Evolutionary conservation across 2,888 invertebrate genomes (phyloP), one percentile per base, ranked within the genome.

Genomic region (Megalurothrips usitatus): DNA sequence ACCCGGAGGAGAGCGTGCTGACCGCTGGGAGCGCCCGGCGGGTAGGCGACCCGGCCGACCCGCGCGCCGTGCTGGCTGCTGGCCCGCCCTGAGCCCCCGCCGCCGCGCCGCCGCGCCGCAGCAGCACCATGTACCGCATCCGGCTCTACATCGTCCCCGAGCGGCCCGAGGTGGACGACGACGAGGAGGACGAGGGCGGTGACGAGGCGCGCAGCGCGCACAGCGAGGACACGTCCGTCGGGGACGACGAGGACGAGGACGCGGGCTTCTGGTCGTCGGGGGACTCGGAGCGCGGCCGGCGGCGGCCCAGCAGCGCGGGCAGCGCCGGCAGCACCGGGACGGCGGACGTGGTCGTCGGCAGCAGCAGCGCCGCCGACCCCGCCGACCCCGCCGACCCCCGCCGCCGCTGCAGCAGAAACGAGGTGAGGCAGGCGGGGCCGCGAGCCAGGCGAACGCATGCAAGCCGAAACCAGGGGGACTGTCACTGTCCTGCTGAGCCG

Each of bases 221-320:
- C 58, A n/a, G 58, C 58, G n/a, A n/a, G 19, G 58, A 26, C 68
- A 75, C 68, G 23, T 75, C 68, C 68, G 11, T 75, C 23, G 68
- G 26, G 8, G 68, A 75, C 26, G 68, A 75, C 68, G 68, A 68
- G 68, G 68, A 68, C 23, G 68, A 75, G 26, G 68, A 75, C 68
- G 23, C 26, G 68, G 68, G 68, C 68, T 75, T 75, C 68, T 75
- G 68, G 68, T 26, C 26, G 26, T 75, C 68, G 23, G 68, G 68
- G 68, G 68, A 75, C 68, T 75, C 68, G 68, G 68, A 75, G 68
- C 68, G 68, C 23, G 68, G 68, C 58, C 58, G 58, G 68, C 68
- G 68, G 68, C 68, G 68, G 26, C 26, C 68, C 68, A 75, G 26
- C 68, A 58, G 58, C 58, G 19, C 14, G 14, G 10, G 6, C 6